These are phyloP conservation scores for Tetragonisca angustula DNA, from an alignment of 2,888 invertebrate genomes.

Conservation along the genomic window DNA sequence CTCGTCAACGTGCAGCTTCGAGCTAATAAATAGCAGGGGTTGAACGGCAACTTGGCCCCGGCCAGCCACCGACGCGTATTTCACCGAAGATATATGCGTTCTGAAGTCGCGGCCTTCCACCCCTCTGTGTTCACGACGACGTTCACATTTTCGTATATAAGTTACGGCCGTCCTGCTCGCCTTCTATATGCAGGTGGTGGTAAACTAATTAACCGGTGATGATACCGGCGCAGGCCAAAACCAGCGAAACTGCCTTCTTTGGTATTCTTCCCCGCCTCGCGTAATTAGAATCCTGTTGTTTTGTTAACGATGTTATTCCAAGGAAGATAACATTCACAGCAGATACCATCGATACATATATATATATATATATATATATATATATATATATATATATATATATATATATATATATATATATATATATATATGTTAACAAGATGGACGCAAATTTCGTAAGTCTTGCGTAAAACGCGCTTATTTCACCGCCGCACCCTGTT, in stretches of 20 bases:
- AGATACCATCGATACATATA: background rate
- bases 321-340: background rate
- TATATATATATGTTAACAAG: too few relatives aligned
- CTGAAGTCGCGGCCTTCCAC: conserved; percentile 41
- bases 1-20: conserved; percentile 63
- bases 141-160: conserved; percentile 47
- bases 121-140: conserved; percentile 23
- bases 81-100: conserved; percentile 64
- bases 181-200: conserved; percentile 1
- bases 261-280: background rate
- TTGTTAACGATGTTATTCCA: background rate
- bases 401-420: background rate
- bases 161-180: background rate
- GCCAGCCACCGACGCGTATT: conserved; percentile 57
- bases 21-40: conserved; percentile 67
- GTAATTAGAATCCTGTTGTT: background rate
- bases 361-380: too few relatives aligned
- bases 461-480: background rate
- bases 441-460: background rate
- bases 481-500: too few relatives aligned
- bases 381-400: too few relatives aligned
- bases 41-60: conserved; percentile 51
- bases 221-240: background rate
- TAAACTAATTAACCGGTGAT: background rate
- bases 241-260: too few relatives aligned